These are phyloP conservation scores for Threskiornis aethiopicus DNA, from an alignment of 2,797 vertebrate genomes.

Conservation along the genomic window DNA sequence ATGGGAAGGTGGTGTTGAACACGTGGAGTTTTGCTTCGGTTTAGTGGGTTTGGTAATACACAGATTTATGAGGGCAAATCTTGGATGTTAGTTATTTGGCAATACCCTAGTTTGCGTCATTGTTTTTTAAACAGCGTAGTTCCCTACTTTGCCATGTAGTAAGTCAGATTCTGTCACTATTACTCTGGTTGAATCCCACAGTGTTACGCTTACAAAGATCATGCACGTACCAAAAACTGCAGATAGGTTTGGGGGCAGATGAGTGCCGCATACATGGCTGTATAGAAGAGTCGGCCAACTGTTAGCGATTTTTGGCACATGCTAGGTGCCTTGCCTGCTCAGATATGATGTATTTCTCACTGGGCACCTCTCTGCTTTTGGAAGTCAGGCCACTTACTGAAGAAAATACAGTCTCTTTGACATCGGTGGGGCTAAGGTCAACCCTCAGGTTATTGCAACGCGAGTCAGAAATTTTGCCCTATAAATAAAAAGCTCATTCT, in stretches of 20 bases:
- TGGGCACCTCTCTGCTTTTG: not conserved
- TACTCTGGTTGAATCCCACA: not conserved
- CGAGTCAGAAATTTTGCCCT: not conserved
- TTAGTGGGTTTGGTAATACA: not conserved
- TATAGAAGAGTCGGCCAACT: not conserved
- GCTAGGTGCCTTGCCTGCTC: not conserved
- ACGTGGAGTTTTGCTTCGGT: not conserved
- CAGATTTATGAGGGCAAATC: not conserved
- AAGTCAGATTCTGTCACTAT: not conserved
- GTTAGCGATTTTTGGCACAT: not conserved
- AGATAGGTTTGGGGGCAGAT: not conserved
- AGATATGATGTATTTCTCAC: not conserved
- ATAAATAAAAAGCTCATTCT: not conserved
- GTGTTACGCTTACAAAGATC: not conserved
- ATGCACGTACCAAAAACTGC: not conserved
- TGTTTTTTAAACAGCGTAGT: not conserved
- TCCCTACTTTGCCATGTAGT: not conserved
- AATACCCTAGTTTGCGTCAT: not conserved
- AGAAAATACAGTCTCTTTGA: not conserved
- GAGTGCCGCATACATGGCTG: accelerated
- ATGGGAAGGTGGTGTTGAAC: not conserved
- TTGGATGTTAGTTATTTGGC: not conserved
- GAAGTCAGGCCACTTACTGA: not conserved
- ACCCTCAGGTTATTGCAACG: not conserved
- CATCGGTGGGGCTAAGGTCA: not conserved